These are phyloP conservation scores for Gonocerus acuteangulatus DNA, from an alignment of 2,888 invertebrate genomes.

Conservation along the genomic window DNA sequence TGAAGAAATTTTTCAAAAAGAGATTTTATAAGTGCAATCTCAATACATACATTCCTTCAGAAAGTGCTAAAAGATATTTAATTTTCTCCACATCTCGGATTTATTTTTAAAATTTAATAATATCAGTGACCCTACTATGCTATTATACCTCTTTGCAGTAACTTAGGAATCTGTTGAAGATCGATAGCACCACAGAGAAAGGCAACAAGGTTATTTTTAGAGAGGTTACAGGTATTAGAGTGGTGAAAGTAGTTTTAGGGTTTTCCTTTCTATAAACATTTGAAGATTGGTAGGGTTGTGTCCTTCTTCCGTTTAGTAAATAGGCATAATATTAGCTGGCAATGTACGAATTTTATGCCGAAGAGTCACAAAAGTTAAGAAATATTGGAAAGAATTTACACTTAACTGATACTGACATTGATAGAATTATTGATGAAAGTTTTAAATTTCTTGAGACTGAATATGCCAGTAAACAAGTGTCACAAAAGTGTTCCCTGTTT, in stretches of 20 bases:
- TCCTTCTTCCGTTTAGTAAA: not conserved
- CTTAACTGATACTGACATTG: conserved; percentile 56
- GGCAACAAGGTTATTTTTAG: not conserved
- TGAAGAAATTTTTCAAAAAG: no score
- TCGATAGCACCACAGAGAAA: no score
- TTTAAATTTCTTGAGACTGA: conserved; percentile 45
- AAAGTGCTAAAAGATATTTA: no score
- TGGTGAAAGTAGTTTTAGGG: not conserved
- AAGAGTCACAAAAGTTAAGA: conserved; percentile 52
- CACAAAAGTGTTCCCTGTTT: conserved; percentile 1
- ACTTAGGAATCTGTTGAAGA: no score
- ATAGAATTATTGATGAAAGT: conserved; percentile 52
- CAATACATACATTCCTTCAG: no score
- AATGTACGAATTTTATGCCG: conserved; percentile 16
- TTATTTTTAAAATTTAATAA: no score
- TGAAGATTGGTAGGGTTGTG: not conserved
- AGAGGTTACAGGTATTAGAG: not conserved
- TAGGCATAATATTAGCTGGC: not conserved
- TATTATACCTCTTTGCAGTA: no score
- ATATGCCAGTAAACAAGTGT: conserved; percentile 11
- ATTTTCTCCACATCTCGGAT: no score
- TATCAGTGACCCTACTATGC: no score
- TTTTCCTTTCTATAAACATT: not conserved
- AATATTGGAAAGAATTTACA: conserved; percentile 52
- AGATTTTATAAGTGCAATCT: no score